A percentile compares a stretch with the other conserved stretches of the same genome.
phyloP scores from a whole-genome alignment of 2,113 vertebrate genomes.

The Jacana jacana region DNA sequence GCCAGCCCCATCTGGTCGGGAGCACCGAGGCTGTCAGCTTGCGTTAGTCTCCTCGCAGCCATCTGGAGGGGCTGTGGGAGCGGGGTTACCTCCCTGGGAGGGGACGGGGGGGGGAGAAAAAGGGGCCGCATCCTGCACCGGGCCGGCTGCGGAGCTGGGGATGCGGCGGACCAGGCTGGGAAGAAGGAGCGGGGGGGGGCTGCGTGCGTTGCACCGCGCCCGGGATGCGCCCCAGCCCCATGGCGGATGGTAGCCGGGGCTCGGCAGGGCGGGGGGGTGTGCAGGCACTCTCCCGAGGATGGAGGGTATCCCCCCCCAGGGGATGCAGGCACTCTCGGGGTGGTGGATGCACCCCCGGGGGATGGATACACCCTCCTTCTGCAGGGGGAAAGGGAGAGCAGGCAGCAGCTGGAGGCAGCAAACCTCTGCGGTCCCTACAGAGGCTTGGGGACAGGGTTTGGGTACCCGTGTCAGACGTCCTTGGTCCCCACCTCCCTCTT shows the following conservation, averaged over 20 bases:
- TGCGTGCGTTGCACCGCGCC: no score
- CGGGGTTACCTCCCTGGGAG: neutral
- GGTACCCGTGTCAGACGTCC: neutral
- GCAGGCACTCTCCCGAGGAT: no score
- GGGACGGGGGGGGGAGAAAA: no score
- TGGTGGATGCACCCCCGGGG: neutral
- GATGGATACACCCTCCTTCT: neutral
- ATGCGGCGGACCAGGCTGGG: neutral
- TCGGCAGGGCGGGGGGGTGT: neutral
- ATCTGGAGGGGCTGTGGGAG: constrained; percentile 44
- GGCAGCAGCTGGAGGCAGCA: neutral
- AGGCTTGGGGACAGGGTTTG: neutral
- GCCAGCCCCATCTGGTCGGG: constrained; percentile 26
- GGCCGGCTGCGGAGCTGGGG: neutral
- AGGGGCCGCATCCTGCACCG: neutral
- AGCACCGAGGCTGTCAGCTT: constrained; percentile 27
- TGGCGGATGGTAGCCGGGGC: no score
- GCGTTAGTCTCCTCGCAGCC: constrained; percentile 44
- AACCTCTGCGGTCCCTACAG: neutral
- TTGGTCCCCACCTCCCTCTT: neutral
- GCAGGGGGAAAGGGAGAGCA: neutral
- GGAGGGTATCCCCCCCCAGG: no score
- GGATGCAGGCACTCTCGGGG: accelerated
- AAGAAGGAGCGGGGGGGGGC: no score
- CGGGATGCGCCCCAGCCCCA: no score